A percentile compares a stretch with the other conserved stretches of the same genome.
Evolutionary conservation across 2,113 vertebrate genomes (phyloP).

Genomic region (Scomber scombrus): DNA sequence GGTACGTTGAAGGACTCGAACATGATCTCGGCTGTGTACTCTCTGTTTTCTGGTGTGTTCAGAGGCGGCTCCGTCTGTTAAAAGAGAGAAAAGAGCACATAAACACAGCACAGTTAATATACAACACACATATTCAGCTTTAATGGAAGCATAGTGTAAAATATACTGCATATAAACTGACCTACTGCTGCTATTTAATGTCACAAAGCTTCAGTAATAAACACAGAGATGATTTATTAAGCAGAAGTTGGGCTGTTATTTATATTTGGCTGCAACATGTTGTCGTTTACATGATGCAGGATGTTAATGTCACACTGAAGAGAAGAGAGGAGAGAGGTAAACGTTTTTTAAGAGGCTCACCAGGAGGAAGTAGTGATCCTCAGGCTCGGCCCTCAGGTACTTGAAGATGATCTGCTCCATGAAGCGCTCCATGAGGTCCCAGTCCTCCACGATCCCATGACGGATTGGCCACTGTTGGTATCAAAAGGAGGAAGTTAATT

Average conservation of each 20-base stretch:
- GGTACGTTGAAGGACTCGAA: constrained; percentile 99
- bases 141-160: no score
- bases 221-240: background rate
- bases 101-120: background rate
- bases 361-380: constrained; percentile 99
- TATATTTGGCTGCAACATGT: background rate
- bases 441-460: constrained; percentile 98
- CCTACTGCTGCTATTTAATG: no score
- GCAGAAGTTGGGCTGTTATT: background rate
- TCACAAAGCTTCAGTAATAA: no score
- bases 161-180: no score
- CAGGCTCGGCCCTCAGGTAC: constrained; percentile 97
- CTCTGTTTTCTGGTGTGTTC: constrained; percentile 98
- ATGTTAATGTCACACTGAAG: background rate
- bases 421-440: constrained; percentile 99
- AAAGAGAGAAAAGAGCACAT: constrained; percentile 12
- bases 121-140: background rate
- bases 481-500: constrained; percentile 2
- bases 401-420: constrained; percentile 99
- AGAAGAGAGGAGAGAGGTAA: background rate
- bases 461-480: constrained; percentile 95
- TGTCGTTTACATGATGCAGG: background rate
- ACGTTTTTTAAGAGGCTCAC: constrained; percentile 79
- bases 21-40: constrained; percentile 99
- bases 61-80: constrained; percentile 95